These are phyloP conservation scores for Halcyon chelicuti DNA, from an alignment of 2,797 vertebrate genomes.

Conservation along the genomic window DNA sequence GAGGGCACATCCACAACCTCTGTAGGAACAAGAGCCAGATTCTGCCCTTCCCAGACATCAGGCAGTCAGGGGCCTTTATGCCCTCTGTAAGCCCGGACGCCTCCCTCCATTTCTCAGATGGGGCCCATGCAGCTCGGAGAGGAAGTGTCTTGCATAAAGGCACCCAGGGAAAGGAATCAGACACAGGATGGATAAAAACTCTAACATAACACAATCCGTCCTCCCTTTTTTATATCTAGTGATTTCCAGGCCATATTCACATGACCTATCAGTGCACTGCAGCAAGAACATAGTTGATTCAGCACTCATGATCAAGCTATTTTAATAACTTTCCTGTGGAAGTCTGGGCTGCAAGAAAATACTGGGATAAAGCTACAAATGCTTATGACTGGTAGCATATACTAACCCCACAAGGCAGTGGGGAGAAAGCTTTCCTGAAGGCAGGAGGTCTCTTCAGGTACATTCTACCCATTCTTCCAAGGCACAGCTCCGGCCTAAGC, in stretches of 20 bases:
- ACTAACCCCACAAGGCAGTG: accelerated
- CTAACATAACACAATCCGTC: not conserved
- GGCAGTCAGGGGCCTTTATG: not conserved
- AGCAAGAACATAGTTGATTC: not conserved
- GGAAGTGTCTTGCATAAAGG: not conserved
- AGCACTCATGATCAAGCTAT: not conserved
- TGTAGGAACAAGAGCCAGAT: not conserved
- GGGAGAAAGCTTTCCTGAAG: not conserved
- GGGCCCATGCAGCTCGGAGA: not conserved
- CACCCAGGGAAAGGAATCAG: not conserved
- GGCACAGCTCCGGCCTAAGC: not conserved
- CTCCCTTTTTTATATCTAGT: not conserved
- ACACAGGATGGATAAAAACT: not conserved
- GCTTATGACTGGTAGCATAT: not conserved
- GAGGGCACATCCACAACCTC: not conserved
- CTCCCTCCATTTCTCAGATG: not conserved
- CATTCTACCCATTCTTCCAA: not conserved
- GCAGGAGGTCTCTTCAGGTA: not conserved
- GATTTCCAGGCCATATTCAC: not conserved
- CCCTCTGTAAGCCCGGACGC: not conserved
- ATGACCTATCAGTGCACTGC: not conserved
- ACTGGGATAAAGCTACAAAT: not conserved
- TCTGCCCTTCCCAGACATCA: not conserved
- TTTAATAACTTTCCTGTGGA: not conserved
- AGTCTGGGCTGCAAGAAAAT: not conserved